Evolutionary conservation across 1,140 invertebrate species (phyloP).

Genomic region (Dysdera silvatica): DNA sequence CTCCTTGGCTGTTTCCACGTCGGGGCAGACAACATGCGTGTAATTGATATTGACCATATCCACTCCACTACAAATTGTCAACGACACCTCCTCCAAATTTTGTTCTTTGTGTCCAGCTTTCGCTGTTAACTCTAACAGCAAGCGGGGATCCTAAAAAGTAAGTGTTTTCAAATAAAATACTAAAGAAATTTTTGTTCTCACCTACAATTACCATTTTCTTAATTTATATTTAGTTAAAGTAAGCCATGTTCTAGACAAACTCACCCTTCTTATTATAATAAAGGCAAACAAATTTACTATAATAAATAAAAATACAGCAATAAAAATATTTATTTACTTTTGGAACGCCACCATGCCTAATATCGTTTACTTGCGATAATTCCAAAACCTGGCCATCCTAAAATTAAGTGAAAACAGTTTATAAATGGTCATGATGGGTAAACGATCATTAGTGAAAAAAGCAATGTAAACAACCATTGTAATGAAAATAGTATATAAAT

Average conservation of each 20-base stretch:
- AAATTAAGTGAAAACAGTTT: no score
- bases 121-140: constrained; percentile 62
- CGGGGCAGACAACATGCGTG: constrained; percentile 89
- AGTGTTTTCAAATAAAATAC: no score
- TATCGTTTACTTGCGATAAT: constrained; percentile 93
- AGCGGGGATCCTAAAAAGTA: constrained; percentile 73
- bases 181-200: no score
- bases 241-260: no score
- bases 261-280: no score
- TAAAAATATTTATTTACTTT: constrained; percentile 54
- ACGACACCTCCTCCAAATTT: constrained; percentile 84
- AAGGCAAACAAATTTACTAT: neutral
- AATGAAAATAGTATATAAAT: no score
- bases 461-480: no score
- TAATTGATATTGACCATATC: constrained; percentile 99
- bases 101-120: constrained; percentile 55
- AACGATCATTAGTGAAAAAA: no score
- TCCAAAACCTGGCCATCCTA: constrained; percentile 95
- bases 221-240: no score
- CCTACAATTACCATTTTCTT: no score
- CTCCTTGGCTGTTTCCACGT: constrained; percentile 82
- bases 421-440: no score
- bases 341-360: constrained; percentile 76
- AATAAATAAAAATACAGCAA: constrained; percentile 4
- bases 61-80: constrained; percentile 97